These are phyloP conservation scores for Drosophila niveifrons DNA, from an alignment of 2,888 invertebrate genomes.

Conservation along the genomic window DNA sequence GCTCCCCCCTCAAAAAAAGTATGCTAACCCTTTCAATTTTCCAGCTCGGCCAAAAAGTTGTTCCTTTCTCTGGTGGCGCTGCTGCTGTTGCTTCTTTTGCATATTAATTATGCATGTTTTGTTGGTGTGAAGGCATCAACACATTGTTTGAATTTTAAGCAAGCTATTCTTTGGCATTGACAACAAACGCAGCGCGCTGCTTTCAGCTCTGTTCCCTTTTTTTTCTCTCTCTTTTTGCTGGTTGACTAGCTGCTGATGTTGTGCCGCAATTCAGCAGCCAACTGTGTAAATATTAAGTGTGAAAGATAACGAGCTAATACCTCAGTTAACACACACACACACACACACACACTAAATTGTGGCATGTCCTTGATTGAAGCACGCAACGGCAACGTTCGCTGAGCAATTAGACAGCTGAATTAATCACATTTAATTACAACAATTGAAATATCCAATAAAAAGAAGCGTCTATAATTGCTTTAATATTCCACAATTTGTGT, in stretches of 20 bases:
- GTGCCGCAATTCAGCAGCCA: slow-evolving; percentile 49
- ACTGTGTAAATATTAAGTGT: slow-evolving; percentile 78
- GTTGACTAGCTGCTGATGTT: slow-evolving; percentile 32
- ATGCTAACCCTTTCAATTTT: slow-evolving; percentile 78
- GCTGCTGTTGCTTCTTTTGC: slow-evolving; percentile 66
- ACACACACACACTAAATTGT: slow-evolving; percentile 8
- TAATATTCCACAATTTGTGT: slow-evolving; percentile 47
- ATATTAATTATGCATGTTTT: slow-evolving; percentile 81
- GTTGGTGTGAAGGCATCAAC: slow-evolving; percentile 82
- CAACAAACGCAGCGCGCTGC: slow-evolving; percentile 1
- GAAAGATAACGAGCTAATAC: slow-evolving; percentile 80
- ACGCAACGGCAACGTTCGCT: slow-evolving; percentile 23
- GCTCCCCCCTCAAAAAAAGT: slow-evolving; percentile 52
- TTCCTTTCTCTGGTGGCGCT: slow-evolving; percentile 50
- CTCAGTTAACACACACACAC: slow-evolving; percentile 60
- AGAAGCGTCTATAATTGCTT: slow-evolving; percentile 46
- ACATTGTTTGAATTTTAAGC: slow-evolving; percentile 82
- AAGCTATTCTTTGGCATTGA: slow-evolving; percentile 60
- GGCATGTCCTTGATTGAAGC: slow-evolving; percentile 15
- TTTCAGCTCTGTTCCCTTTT: background rate
- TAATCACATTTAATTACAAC: slow-evolving; percentile 50
- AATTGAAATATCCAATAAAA: slow-evolving; percentile 50
- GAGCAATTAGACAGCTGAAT: slow-evolving; percentile 35
- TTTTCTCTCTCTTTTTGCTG: slow-evolving; percentile 22
- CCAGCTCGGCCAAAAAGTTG: slow-evolving; percentile 70